These are phyloP conservation scores for Caenorhabditis briggsae DNA, from an alignment of 1,140 invertebrate genomes.

Conservation along the genomic window DNA sequence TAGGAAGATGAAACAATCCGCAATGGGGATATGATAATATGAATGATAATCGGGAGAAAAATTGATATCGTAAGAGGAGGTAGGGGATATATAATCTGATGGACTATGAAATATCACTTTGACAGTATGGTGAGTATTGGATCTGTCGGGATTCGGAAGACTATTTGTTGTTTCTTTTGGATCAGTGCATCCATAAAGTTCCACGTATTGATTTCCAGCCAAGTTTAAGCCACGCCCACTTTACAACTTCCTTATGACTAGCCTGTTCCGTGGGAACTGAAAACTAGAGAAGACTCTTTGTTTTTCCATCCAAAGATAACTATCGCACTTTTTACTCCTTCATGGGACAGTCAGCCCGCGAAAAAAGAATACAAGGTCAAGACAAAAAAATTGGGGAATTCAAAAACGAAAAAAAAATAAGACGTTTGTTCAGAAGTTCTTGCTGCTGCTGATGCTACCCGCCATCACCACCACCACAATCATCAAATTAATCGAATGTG, in stretches of 20 bases:
- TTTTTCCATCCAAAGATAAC: not conserved
- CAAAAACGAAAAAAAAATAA: not conserved
- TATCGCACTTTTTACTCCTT: not conserved
- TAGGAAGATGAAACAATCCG: not conserved
- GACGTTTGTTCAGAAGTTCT: slow-evolving; percentile 7
- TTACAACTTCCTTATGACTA: not conserved
- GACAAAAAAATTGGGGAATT: not conserved
- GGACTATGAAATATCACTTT: slow-evolving; percentile 14
- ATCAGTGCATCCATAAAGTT: too few relatives aligned
- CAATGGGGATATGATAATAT: not conserved
- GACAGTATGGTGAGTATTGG: not conserved
- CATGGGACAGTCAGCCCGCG: too few relatives aligned
- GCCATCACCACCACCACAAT: not conserved
- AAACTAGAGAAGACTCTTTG: too few relatives aligned
- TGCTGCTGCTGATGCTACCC: not conserved
- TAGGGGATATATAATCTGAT: not conserved
- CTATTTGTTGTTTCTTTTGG: too few relatives aligned
- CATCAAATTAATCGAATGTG: slow-evolving; percentile 47
- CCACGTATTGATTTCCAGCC: too few relatives aligned
- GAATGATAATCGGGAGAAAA: slow-evolving; percentile 25
- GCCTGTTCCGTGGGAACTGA: not conserved
- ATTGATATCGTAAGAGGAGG: not conserved
- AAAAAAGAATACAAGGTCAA: slow-evolving; percentile 7
- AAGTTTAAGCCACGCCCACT: not conserved
- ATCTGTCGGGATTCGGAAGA: not conserved